Percentiles rank a stretch among this genome's conserved stretches.
These are phyloP conservation scores for Amphipoea lucens DNA, from an alignment of 2,888 invertebrate genomes.

Conservation along the genomic window DNA sequence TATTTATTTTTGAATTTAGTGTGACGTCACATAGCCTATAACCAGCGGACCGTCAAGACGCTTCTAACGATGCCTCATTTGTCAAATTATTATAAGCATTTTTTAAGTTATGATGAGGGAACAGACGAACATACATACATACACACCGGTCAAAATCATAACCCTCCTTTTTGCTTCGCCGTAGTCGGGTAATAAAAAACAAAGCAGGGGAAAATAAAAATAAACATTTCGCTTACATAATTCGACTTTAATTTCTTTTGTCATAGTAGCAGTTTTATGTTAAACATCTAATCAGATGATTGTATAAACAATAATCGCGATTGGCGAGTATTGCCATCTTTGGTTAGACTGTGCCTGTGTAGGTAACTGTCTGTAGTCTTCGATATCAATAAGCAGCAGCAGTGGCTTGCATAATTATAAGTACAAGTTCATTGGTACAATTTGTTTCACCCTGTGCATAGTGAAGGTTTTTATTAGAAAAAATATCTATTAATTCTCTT, in stretches of 20 bases:
- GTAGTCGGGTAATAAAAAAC: background rate
- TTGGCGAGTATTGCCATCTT: background rate
- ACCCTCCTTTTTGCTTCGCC: too few relatives aligned
- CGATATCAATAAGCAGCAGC: background rate
- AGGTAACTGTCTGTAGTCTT: background rate
- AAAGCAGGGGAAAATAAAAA: conserved; percentile 8
- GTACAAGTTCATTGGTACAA: background rate
- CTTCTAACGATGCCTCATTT: too few relatives aligned
- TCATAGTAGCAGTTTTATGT: background rate
- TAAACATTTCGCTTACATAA: background rate
- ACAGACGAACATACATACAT: too few relatives aligned
- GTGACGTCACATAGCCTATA: too few relatives aligned
- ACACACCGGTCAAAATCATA: too few relatives aligned
- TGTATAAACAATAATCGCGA: background rate
- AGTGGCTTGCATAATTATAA: background rate
- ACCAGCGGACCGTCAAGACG: too few relatives aligned
- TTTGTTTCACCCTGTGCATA: background rate
- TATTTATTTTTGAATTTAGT: too few relatives aligned
- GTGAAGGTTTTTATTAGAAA: background rate
- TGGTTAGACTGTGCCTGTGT: background rate
- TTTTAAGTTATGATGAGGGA: too few relatives aligned
- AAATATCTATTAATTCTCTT: background rate
- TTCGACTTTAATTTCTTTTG: conserved; percentile 14
- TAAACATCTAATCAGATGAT: background rate
- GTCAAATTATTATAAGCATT: too few relatives aligned